A percentile compares a stretch with the other conserved stretches of the same genome.
These are phyloP conservation scores for Thamnaconus septentrionalis DNA, from an alignment of 2,113 vertebrate species.

Conservation along the genomic window DNA sequence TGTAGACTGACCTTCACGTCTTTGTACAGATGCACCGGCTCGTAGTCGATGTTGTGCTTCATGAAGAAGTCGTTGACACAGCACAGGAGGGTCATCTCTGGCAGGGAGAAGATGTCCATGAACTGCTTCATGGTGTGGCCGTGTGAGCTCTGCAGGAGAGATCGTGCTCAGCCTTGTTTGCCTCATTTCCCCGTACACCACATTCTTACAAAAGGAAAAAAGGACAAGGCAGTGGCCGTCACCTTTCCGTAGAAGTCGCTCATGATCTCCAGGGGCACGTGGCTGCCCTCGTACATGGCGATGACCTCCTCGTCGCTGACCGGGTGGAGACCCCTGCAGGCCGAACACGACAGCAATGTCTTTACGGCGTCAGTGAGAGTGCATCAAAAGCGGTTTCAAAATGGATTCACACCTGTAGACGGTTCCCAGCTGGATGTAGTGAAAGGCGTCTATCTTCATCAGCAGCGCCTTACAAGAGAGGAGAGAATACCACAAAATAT, in stretches of 20 bases:
- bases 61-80: slow-evolving; percentile 98
- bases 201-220: background rate
- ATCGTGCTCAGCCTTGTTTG: background rate
- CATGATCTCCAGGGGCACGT: slow-evolving; percentile 96
- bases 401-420: slow-evolving; percentile 72
- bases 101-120: slow-evolving; percentile 99
- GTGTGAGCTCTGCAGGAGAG: slow-evolving; percentile 85
- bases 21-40: slow-evolving; percentile 97
- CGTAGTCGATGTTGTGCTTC: slow-evolving; percentile 96
- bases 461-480: slow-evolving; percentile 80
- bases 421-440: slow-evolving; percentile 91
- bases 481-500: too few relatives aligned
- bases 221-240: slow-evolving; percentile 4
- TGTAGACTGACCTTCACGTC: slow-evolving; percentile 91
- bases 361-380: background rate
- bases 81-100: slow-evolving; percentile 94
- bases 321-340: slow-evolving; percentile 86
- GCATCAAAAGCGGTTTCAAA: background rate
- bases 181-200: background rate
- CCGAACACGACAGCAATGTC: slow-evolving; percentile 1
- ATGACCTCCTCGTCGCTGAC: slow-evolving; percentile 94
- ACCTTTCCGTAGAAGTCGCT: slow-evolving; percentile 99
- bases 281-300: slow-evolving; percentile 95
- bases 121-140: slow-evolving; percentile 97
- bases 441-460: slow-evolving; percentile 99